Evolutionary conservation across 2,797 vertebrate species (phyloP), one percentile per base, ranked within the genome.

Genomic region (Nannoperca obscura): DNA sequence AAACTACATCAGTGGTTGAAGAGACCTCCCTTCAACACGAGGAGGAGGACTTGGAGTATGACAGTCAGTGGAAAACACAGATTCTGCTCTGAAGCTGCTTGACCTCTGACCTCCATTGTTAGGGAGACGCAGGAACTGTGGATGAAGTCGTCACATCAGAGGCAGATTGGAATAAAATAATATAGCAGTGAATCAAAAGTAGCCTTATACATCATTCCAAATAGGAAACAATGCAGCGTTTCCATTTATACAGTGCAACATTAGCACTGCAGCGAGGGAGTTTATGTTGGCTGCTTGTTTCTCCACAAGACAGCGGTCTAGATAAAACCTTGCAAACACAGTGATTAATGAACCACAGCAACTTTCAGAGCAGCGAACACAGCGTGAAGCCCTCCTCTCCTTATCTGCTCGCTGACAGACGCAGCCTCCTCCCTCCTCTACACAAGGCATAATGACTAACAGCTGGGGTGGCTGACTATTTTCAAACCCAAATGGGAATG

Each of bases 401-500:
- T 88, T 86, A 88, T 90, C 89, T 92, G 79, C 86, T 76, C 34
- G 83, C 86, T 78, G 80, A 86, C 87, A 92, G 85, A 87, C 65
- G 5, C 63, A 19, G 60, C 78, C 79, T 75, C 85, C 87, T 55
- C 72, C 84, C 81, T 86, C 72, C 69, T 63, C 81, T 9, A 57
- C 82, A 59, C 64, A 36, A 30, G 77, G 85, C 78, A 15, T 87
- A 92, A 93, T 91, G 88, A 92, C 90, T 88, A 92, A 87, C 92
- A 93, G 89, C 88, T 91, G 92, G 89, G 91, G 85, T 42, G 86
- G 84, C 53, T 30, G 86, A 89, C 89, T 88, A 90, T 91, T 92
- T 91, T 83, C 72, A 84, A 89, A 88, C 81, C 74, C 85, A 84
- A 92, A 89, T 76, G 86, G 86, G 82, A 85, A 84, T 20, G 76